phyloP scores from a whole-genome alignment of 1,140 invertebrate species.

The Eumeta japonica region DNA sequence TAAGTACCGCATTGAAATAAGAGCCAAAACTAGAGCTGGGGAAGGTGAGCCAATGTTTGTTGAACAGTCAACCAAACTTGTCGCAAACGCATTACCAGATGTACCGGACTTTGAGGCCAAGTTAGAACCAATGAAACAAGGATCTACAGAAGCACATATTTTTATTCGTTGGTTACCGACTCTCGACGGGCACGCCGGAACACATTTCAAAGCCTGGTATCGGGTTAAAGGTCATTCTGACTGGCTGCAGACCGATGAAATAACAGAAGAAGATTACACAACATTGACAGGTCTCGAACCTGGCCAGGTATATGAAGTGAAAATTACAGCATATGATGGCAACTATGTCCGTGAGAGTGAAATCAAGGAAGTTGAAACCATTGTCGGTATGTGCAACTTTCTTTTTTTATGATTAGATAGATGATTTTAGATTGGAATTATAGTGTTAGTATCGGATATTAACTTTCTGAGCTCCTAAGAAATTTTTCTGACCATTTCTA shows the following conservation, averaged over 20 bases:
- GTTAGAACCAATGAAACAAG: conserved; percentile 69
- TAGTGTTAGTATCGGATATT: too few relatives aligned
- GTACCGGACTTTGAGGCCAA: conserved; percentile 74
- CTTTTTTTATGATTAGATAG: too few relatives aligned
- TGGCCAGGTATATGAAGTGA: conserved; percentile 86
- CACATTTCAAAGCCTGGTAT: conserved; percentile 87
- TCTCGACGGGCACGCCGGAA: conserved; percentile 70
- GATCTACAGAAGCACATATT: conserved; percentile 70
- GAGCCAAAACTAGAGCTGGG: conserved; percentile 80
- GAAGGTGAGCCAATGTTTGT: conserved; percentile 83
- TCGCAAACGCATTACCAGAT: conserved; percentile 65
- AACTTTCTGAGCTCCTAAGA: too few relatives aligned
- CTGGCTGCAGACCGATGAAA: conserved; percentile 61
- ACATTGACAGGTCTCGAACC: conserved; percentile 77
- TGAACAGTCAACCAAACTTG: conserved; percentile 70
- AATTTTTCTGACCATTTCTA: too few relatives aligned
- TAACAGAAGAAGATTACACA: conserved; percentile 73
- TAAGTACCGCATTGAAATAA: conserved; percentile 85
- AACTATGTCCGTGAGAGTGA: conserved; percentile 71
- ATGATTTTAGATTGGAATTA: too few relatives aligned
- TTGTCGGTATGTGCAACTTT: conserved; percentile 47
- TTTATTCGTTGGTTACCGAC: conserved; percentile 80
- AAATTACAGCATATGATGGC: conserved; percentile 90
- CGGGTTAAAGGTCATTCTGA: conserved; percentile 69
- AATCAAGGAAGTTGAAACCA: conserved; percentile 76